Conservation (phyloP, 2,797 vertebrate species). For the Lacerta bilineata region DNA sequence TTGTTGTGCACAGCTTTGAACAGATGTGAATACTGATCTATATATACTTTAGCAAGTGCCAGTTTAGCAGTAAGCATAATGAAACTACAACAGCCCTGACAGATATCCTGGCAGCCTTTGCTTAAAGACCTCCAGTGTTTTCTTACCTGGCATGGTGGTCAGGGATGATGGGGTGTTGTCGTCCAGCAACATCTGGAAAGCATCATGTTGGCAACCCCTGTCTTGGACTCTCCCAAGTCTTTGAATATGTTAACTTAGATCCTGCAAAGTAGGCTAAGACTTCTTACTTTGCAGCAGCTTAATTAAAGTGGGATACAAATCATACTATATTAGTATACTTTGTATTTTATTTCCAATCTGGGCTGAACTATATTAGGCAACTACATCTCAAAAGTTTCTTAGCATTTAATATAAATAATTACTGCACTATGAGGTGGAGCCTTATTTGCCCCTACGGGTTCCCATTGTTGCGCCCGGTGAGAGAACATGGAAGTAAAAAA, state of each 20-base stretch:
- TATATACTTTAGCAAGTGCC: background rate
- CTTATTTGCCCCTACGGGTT: no score
- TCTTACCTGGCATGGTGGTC: no score
- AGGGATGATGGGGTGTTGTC: no score
- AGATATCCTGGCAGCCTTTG: no score
- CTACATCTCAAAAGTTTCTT: slow-evolving; percentile 77
- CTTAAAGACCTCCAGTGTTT: no score
- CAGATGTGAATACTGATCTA: background rate
- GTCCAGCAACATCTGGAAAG: no score
- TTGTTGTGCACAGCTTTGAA: background rate
- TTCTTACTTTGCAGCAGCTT: slow-evolving; percentile 51
- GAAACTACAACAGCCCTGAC: no score
- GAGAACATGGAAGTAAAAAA: no score
- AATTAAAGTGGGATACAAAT: slow-evolving; percentile 68
- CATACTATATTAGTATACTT: slow-evolving; percentile 25
- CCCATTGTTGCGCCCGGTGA: no score
- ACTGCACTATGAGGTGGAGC: slow-evolving; percentile 73
- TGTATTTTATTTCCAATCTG: slow-evolving; percentile 37
- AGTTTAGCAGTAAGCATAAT: background rate
- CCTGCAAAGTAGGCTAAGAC: slow-evolving; percentile 26
- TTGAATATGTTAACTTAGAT: slow-evolving; percentile 42
- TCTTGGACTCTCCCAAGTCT: background rate
- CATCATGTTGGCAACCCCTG: no score
- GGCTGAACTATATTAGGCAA: slow-evolving; percentile 76
- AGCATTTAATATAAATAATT: slow-evolving; percentile 82